Base-by-base conservation (phyloP, 1,140 invertebrate genomes). In the Drosophila funebris region DNA sequence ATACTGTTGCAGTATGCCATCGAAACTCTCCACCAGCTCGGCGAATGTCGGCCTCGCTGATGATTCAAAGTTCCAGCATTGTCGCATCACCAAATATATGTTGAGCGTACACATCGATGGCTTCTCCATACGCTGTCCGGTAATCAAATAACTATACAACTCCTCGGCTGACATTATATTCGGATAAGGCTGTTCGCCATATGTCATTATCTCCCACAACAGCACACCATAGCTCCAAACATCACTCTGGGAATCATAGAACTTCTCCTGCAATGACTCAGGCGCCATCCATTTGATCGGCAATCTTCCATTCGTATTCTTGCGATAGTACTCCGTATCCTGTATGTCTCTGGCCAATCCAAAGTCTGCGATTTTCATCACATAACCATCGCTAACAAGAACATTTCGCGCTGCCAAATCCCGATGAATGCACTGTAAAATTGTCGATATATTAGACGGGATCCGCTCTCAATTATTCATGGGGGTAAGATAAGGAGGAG, bases 211-310 rank as follows among this genome's bases (percentile, higher is more conserved):
- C 93, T 99, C 97, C 97, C 97, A 99, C 18, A 98, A 91, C 7
- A 99, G 92, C 43, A 99, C 96, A 37, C 97, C 98, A 92, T 97
- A 98, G 11, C 97, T 97, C 97, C 97, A 99, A 22, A 99, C 97
- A 92, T 99, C 99, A 79, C 96, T 98, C 92, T 99, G 96, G 14
- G 96, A 96, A 2, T 98, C 99, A 90, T 99, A 99, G 20, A 98
- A 94, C 84, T 98, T 95, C 73, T 98, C 96, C 88, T 98, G 98
- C 4, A 99, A 92, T 0, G 98, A 97, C 92, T 99, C 99, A 0
- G 98, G 98, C 0, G 99, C 98, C 99, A 99, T 99, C 99, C 99
- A 99, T 93, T 99, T 99, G 1, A 99, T 97, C 3, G 98, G 98
- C 63, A 99, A 92, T 33, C 97, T 93, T 16, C 98, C 98, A 92